phyloP scores from a whole-genome alignment of 2,888 invertebrate species.

The Heteropelma amictum region DNA sequence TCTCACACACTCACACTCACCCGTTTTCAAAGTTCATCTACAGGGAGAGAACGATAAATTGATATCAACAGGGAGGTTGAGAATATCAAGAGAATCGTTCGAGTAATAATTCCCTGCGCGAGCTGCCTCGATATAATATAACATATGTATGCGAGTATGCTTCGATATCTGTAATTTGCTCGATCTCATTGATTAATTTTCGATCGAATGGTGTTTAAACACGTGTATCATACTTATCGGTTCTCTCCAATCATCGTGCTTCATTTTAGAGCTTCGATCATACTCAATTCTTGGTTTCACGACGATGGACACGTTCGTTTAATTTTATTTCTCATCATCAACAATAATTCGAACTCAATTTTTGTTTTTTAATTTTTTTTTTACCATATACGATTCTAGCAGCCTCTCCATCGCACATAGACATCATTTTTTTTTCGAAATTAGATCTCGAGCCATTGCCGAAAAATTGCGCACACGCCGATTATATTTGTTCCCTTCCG shows the following conservation, averaged over 20 bases:
- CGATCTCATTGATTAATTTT: conserved; percentile 25
- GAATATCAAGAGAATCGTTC: conserved; percentile 41
- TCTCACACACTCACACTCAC: conserved; percentile 38
- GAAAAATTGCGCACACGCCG: conserved; percentile 19
- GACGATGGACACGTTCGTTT: too few relatives aligned
- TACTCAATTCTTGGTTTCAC: not conserved
- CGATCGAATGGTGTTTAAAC: conserved; percentile 17
- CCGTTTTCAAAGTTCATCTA: not conserved
- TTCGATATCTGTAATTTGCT: conserved; percentile 24
- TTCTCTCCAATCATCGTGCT: not conserved
- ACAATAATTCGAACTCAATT: too few relatives aligned
- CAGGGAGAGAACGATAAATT: conserved; percentile 29
- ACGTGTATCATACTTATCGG: not conserved
- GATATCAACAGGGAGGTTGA: conserved; percentile 28
- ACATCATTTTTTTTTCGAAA: conserved; percentile 11
- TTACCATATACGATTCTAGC: too few relatives aligned
- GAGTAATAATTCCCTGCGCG: conserved; percentile 29
- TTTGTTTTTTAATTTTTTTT: too few relatives aligned
- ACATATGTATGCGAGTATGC: too few relatives aligned
- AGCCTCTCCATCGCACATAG: too few relatives aligned
- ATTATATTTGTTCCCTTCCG: conserved; percentile 27
- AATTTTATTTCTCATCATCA: too few relatives aligned
- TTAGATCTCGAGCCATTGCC: conserved; percentile 1
- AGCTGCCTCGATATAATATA: not conserved
- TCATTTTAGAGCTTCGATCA: not conserved